Evolutionary conservation across 2,888 invertebrate genomes (phyloP).

Genomic region (Euproctis similis): DNA sequence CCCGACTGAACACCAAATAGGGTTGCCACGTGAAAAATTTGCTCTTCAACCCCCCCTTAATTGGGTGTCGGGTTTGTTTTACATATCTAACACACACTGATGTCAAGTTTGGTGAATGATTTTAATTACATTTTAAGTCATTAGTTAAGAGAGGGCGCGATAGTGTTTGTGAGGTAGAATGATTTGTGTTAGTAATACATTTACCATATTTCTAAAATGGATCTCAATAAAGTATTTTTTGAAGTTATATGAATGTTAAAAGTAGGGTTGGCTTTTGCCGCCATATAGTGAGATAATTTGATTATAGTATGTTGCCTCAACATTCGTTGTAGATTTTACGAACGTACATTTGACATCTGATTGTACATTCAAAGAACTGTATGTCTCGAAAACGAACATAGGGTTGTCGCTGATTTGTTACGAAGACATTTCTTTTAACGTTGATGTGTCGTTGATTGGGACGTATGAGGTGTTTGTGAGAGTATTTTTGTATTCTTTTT

Average conservation of each 20-base stretch:
- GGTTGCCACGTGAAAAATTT: constrained; percentile 71
- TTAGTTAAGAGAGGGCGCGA: no score
- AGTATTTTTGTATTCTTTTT: constrained; percentile 49
- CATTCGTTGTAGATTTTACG: no score
- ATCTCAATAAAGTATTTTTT: not conserved
- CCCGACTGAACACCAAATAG: constrained; percentile 62
- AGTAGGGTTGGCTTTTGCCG: no score
- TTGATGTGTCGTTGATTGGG: constrained; percentile 65
- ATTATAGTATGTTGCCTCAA: no score
- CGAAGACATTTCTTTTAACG: constrained; percentile 62
- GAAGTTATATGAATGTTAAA: no score
- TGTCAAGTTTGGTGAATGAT: constrained; percentile 1
- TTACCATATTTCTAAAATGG: no score
- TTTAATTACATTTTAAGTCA: constrained; percentile 1
- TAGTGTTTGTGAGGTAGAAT: no score
- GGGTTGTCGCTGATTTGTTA: constrained; percentile 68
- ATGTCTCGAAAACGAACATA: constrained; percentile 27
- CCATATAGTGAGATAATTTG: no score
- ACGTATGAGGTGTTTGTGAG: constrained; percentile 55
- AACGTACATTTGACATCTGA: not conserved
- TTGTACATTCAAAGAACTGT: no score
- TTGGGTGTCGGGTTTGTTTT: constrained; percentile 63
- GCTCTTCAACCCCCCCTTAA: constrained; percentile 69
- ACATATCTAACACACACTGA: constrained; percentile 19
- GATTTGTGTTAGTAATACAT: no score